phyloP scores from a whole-genome alignment of 2,797 vertebrate species.

The Brachyalestes nurse region DNA sequence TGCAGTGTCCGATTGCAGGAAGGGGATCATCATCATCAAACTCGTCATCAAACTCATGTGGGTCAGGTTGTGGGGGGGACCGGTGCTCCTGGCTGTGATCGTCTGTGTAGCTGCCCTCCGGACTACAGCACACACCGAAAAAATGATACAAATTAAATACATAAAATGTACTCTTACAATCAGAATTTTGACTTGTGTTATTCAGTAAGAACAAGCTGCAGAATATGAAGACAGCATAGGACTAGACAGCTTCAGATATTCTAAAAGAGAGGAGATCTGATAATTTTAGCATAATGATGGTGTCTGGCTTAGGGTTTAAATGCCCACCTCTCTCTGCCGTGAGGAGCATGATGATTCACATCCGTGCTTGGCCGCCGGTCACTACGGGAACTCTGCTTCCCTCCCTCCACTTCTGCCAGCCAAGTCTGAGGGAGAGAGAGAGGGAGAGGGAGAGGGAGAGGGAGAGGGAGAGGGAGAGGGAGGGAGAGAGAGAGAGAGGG shows the following conservation, averaged over 20 bases:
- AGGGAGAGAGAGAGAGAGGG: too few relatives aligned
- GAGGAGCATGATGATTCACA: constrained; percentile 93
- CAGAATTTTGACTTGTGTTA: neutral
- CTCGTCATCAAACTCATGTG: constrained; percentile 94
- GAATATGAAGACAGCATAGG: neutral
- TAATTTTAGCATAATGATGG: neutral
- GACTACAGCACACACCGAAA: constrained; percentile 73
- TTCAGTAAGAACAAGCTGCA: neutral
- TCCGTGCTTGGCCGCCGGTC: constrained; percentile 93
- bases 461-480: too few relatives aligned
- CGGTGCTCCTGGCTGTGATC: constrained; percentile 93
- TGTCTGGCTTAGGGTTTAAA: neutral
- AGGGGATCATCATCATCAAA: constrained; percentile 97
- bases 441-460: constrained; percentile 24
- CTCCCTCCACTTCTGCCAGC: constrained; percentile 97
- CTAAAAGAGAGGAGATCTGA: neutral
- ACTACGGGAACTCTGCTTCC: constrained; percentile 88
- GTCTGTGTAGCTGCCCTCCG: constrained; percentile 97
- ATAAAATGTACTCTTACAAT: neutral
- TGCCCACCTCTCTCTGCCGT: constrained; percentile 94
- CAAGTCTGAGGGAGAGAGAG: constrained; percentile 80
- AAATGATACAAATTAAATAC: neutral
- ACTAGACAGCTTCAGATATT: neutral
- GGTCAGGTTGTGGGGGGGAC: constrained; percentile 82
- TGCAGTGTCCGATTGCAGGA: constrained; percentile 96